A percentile compares a stretch with the other conserved stretches of the same genome.
Conservation (phyloP, 1,140 invertebrate genomes). For the Hermetia illucens region DNA sequence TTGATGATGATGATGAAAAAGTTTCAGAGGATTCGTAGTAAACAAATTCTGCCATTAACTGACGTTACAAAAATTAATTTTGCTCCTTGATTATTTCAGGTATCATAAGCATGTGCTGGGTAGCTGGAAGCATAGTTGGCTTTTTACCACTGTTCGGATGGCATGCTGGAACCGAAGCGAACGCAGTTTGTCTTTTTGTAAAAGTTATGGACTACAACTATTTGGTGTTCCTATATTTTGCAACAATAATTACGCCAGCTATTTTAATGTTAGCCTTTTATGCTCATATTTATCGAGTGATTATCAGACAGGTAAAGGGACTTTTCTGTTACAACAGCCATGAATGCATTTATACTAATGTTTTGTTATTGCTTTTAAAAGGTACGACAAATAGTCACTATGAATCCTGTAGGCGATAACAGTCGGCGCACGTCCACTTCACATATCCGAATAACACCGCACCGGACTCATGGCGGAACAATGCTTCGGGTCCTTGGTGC, state of each 20-base stretch:
- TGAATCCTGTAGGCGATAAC: slow-evolving; percentile 26
- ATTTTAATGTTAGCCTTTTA: slow-evolving; percentile 72
- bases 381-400: slow-evolving; percentile 30
- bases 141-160: slow-evolving; percentile 77
- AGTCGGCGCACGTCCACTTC: slow-evolving; percentile 23
- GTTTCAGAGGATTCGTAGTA: too few relatives aligned
- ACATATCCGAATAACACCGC: slow-evolving; percentile 13
- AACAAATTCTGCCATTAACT: too few relatives aligned
- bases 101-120: slow-evolving; percentile 76
- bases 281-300: slow-evolving; percentile 73
- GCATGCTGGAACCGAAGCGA: slow-evolving; percentile 43
- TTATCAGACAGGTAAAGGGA: slow-evolving; percentile 75
- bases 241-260: slow-evolving; percentile 75
- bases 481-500: slow-evolving; percentile 66
- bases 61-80: neutral
- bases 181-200: slow-evolving; percentile 58
- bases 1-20: too few relatives aligned
- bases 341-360: slow-evolving; percentile 3
- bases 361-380: slow-evolving; percentile 13
- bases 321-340: slow-evolving; percentile 4
- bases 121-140: slow-evolving; percentile 61
- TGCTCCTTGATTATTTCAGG: slow-evolving; percentile 39
- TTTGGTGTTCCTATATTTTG: slow-evolving; percentile 75
- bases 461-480: slow-evolving; percentile 16
- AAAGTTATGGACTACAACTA: slow-evolving; percentile 79